Evolutionary conservation across 2,888 invertebrate species (phyloP), one percentile per base, ranked within the genome.

Genomic region (Tetragonula carbonaria): DNA sequence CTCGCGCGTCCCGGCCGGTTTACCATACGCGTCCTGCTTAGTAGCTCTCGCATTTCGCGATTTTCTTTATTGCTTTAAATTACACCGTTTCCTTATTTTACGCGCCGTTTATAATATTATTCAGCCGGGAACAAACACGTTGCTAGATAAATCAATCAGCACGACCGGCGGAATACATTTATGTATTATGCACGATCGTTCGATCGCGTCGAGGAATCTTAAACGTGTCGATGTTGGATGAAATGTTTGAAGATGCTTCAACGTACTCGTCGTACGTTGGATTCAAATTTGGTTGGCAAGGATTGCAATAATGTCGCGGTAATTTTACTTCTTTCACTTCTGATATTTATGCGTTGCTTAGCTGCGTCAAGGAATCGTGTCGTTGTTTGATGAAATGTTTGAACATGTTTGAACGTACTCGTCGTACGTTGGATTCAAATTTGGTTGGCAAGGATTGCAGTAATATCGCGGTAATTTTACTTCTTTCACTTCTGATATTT

Each of bases 1-100:
- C 82, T 79, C 79, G 67, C 78, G 51, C 65, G 53, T 51, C 71
- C 66, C 50, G 51, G 55, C 70, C 23, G 71, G 63, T 78, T 82
- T 85, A 80, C 76, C 82, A 67, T 74, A 74, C 66, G 72, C 74
- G 79, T 82, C 62, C 63, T 51, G 74, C 57, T 85, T 85, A 74
- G 79, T 78, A 76, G 84, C 79, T 85, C 78, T 85, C 79, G n/a
- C 74, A 85, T 85, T 85, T 84, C 84, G 68, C 71, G 71, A 80
- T 76, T 84, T 71, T 84, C 78, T 84, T 84, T 77, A 80, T 77
- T 68, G 72, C 74, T 68, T 74, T 76, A 80, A 76, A 84, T 85
- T 85, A 84, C 68, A 85, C 65, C 51, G 65, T 76, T 28, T 18
- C 79, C 50, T 50, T 59, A 59, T 80, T 80, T 76, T 70, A 78